phyloP scores from a whole-genome alignment of 2,113 vertebrate species.

The Mormyrus iriodes region DNA sequence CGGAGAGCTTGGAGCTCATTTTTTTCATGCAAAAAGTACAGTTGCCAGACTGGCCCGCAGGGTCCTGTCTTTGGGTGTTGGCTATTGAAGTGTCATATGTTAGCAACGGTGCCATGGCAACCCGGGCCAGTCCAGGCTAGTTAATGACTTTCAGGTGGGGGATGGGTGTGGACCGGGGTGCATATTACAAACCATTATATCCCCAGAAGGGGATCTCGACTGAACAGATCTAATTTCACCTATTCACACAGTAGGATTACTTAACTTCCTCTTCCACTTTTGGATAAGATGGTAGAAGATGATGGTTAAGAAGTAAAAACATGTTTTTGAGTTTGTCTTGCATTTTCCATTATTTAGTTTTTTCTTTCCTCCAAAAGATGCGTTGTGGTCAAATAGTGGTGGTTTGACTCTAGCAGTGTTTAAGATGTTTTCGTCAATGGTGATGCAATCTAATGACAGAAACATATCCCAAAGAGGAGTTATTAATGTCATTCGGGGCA shows the following conservation, averaged over 20 bases:
- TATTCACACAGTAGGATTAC: not conserved
- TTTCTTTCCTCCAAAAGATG: not conserved
- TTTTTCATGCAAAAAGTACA: not conserved
- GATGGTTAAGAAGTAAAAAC: not conserved
- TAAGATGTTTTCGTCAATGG: not conserved
- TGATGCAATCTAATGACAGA: constrained; percentile 15
- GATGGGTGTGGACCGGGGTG: constrained; percentile 5
- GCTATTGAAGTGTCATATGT: constrained; percentile 40
- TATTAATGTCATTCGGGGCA: not conserved
- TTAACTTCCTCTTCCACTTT: not conserved
- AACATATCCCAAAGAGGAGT: not conserved
- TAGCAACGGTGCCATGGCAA: constrained; percentile 28
- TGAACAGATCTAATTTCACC: not conserved
- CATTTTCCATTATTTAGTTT: constrained; percentile 6
- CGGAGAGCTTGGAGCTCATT: not conserved
- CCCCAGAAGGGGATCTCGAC: not conserved
- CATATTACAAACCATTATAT: not conserved
- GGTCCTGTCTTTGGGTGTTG: constrained; percentile 33
- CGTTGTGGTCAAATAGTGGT: not conserved
- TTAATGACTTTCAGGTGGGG: constrained; percentile 24
- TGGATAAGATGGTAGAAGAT: not conserved
- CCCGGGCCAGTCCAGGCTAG: constrained; percentile 3
- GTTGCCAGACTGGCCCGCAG: constrained; percentile 35
- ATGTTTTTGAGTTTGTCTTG: not conserved
- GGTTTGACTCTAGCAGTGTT: not conserved